phyloP scores from a whole-genome alignment of 2,113 vertebrate genomes.

The Atractosteus spatula region DNA sequence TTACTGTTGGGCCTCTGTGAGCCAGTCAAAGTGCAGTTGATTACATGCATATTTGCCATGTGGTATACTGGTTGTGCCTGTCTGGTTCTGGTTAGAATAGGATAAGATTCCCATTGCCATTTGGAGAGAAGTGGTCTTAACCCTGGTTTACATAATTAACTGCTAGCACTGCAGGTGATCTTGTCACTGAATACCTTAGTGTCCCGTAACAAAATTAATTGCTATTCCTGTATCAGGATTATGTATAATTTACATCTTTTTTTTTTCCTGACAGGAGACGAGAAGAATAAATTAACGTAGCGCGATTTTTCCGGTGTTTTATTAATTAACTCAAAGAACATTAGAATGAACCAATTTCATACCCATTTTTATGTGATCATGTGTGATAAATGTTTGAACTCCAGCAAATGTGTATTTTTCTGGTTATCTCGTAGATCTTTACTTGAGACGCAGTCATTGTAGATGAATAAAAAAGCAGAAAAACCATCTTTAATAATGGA shows the following conservation, averaged over 20 bases:
- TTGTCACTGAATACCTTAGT: slow-evolving; percentile 3
- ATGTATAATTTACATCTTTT: slow-evolving; percentile 14
- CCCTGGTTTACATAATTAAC: slow-evolving; percentile 14
- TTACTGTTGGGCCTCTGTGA: neutral
- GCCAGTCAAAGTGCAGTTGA: slow-evolving; percentile 8
- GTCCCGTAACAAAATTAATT: slow-evolving; percentile 13
- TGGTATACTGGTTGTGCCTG: neutral
- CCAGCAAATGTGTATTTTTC: neutral
- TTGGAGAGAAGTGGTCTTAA: neutral
- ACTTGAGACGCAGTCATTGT: too few species aligned
- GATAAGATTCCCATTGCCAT: neutral
- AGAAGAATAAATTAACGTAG: slow-evolving; percentile 13
- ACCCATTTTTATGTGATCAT: slow-evolving; percentile 16
- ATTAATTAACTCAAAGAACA: slow-evolving; percentile 15
- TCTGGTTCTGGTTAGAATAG: slow-evolving; percentile 4
- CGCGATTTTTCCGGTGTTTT: slow-evolving; percentile 8
- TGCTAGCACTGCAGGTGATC: neutral
- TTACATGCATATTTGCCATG: slow-evolving; percentile 14
- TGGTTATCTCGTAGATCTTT: too few species aligned
- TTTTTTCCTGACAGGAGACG: slow-evolving; percentile 11
- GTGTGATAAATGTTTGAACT: slow-evolving; percentile 17
- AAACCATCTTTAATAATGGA: too few species aligned
- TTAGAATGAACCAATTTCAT: slow-evolving; percentile 17
- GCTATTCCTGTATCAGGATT: slow-evolving; percentile 19
- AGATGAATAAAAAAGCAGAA: too few species aligned